Evolutionary conservation across 2,113 vertebrate species (phyloP), one percentile per base, ranked within the genome.

Genomic region (Anseranas semipalmata): DNA sequence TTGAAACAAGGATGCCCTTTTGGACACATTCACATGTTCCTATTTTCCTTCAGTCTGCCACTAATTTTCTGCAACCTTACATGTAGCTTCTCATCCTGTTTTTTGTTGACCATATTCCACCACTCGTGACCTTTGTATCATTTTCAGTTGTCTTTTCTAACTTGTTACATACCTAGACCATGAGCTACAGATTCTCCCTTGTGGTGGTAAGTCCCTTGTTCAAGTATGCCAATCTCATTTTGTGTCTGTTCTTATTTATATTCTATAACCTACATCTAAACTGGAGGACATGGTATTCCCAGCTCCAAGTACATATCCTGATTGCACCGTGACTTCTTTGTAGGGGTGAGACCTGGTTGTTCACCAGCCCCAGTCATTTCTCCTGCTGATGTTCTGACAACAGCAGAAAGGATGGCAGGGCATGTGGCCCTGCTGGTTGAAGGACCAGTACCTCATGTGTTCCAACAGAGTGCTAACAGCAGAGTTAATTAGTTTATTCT

Each of bases 271-370:
- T 58, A 12, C 10, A 10, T 41, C 16, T 65, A 27, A 27, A 63
- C 37, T 41, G 62, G 24, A 65, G 62, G 27, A 41, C 24, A 24
- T 65, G 16, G 37, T 28, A 63, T 39, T 65, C 27, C 39, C 27
- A n/a, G 4, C 5, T 80, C 8, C 8, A 35, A 53, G 41, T 8
- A 8, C 30, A 24, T 37, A 55, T 27, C 11, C 33, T 67, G 19
- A 56, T 7, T 56, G 4, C 6, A 58, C 7, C 0, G 0, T 6
- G 2, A 7, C 12, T 55, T 59, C 20, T 33, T 4, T 37, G 4
- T 12, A 62, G 4, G 2, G 13, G 0, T 71, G 28, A 87, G 18
- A 78, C 5, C 6, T 11, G 10, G 5, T 10, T 67, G 13, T 71
- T 95, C 37, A 75, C 9, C 18, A 55, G 18, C 25, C 10, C 5